A percentile compares a stretch with the other conserved stretches of the same genome.
These are phyloP conservation scores for Oreotrochilus melanogaster DNA, from an alignment of 2,113 vertebrate species.

Conservation along the genomic window DNA sequence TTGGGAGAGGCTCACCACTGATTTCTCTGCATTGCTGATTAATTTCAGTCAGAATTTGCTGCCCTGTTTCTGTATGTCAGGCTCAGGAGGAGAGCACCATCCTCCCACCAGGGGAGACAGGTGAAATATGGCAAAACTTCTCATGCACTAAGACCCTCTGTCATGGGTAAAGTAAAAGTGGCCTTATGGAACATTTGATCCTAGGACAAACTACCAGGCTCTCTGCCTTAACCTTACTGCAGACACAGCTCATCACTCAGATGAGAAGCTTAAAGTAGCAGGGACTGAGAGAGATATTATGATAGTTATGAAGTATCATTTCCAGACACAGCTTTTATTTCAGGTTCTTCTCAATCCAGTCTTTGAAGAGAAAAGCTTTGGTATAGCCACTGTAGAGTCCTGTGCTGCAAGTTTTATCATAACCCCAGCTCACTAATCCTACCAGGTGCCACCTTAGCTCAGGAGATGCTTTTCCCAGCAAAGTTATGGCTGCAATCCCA, in stretches of 20 bases:
- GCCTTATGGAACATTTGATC: neutral
- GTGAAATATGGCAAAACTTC: neutral
- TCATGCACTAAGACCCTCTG: neutral
- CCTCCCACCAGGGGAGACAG: conserved; percentile 50
- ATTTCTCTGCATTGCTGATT: neutral
- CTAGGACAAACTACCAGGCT: neutral
- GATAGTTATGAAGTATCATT: neutral
- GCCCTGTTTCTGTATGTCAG: neutral
- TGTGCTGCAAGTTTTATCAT: conserved; percentile 89
- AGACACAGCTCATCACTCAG: conserved; percentile 16
- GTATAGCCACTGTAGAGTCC: conserved; percentile 93
- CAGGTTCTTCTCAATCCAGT: conserved; percentile 95
- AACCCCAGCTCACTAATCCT: conserved; percentile 96
- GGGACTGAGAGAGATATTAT: conserved; percentile 16
- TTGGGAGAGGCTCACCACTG: neutral
- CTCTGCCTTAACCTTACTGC: conserved; percentile 14
- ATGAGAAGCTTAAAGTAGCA: conserved; percentile 49
- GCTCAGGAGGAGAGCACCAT: neutral
- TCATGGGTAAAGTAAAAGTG: conserved; percentile 1
- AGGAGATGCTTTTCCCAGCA: conserved; percentile 74
- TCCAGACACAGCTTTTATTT: conserved; percentile 79
- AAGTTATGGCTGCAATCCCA: conserved; percentile 87
- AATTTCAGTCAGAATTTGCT: neutral
- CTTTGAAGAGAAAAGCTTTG: conserved; percentile 88
- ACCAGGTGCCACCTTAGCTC: conserved; percentile 88